Conservation (phyloP, 2,797 vertebrate genomes). For the Poeciliopsis gracilis region DNA sequence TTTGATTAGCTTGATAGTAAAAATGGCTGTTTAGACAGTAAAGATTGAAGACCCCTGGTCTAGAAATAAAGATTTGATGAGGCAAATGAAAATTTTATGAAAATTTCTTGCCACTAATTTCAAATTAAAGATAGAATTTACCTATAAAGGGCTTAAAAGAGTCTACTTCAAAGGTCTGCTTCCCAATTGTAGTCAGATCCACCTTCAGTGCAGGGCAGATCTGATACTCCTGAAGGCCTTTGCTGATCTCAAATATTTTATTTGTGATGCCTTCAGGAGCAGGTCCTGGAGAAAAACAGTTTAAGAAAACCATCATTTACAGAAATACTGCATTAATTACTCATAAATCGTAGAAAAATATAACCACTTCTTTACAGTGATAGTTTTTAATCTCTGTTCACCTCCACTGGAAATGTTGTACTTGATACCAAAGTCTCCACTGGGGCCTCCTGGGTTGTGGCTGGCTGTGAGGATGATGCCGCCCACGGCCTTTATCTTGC, state of each 20-base stretch:
- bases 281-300: slow-evolving; percentile 82
- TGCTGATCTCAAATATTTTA: slow-evolving; percentile 97
- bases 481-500: slow-evolving; percentile 93
- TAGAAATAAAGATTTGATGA: background rate
- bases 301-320: background rate
- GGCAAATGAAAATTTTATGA: background rate
- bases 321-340: background rate
- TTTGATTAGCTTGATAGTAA: too few species aligned
- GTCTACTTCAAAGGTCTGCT: slow-evolving; percentile 96
- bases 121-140: slow-evolving; percentile 41
- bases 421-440: slow-evolving; percentile 97
- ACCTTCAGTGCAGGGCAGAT: slow-evolving; percentile 95
- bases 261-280: slow-evolving; percentile 95
- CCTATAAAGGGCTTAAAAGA: slow-evolving; percentile 96
- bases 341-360: background rate
- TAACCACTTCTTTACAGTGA: background rate
- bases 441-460: slow-evolving; percentile 96
- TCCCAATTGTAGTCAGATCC: slow-evolving; percentile 90
- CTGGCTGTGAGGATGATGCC: slow-evolving; percentile 98
- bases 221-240: slow-evolving; percentile 91
- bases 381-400: slow-evolving; percentile 48
- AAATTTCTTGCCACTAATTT: background rate
- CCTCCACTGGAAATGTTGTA: slow-evolving; percentile 97
- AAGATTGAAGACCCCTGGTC: too few species aligned
- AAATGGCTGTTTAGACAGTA: too few species aligned